These are phyloP conservation scores for Manacus vitellinus DNA, from an alignment of 2,113 vertebrate species.

Conservation along the genomic window DNA sequence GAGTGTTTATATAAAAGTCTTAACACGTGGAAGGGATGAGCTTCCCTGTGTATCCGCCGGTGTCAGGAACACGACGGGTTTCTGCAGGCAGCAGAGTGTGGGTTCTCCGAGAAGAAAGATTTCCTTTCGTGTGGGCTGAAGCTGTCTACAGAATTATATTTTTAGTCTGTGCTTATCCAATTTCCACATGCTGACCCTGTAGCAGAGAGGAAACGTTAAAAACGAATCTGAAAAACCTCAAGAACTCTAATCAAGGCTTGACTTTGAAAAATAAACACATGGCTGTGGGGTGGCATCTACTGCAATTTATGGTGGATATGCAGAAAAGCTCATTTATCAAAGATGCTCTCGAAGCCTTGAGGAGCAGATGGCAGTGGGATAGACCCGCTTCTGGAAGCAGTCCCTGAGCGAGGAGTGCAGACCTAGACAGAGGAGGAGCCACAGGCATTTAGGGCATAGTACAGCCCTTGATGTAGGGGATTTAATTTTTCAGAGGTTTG, in stretches of 20 bases:
- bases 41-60: background rate
- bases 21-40: conserved; percentile 35
- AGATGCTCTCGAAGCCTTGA: background rate
- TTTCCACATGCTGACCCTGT: conserved; percentile 48
- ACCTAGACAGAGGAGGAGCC: conserved; percentile 28
- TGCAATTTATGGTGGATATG: conserved; percentile 22
- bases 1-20: conserved; percentile 7
- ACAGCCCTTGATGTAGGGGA: conserved; percentile 6
- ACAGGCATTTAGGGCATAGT: conserved; percentile 38
- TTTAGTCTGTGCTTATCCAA: conserved; percentile 33
- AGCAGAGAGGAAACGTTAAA: conserved; percentile 22
- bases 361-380: conserved; percentile 33
- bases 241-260: conserved; percentile 46
- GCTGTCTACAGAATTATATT: conserved; percentile 45
- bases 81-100: background rate
- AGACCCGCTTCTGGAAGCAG: background rate
- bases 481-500: conserved; percentile 67
- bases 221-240: conserved; percentile 20
- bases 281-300: conserved; percentile 17
- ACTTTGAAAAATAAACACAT: conserved; percentile 52
- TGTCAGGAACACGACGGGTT: background rate
- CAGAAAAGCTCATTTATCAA: conserved; percentile 31
- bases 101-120: conserved; percentile 12
- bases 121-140: conserved; percentile 60
- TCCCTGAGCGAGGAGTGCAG: background rate